A percentile compares a stretch with the other conserved stretches of the same genome.
Conservation (phyloP, 1,140 invertebrate species). For the Bombus vancouverensis region DNA sequence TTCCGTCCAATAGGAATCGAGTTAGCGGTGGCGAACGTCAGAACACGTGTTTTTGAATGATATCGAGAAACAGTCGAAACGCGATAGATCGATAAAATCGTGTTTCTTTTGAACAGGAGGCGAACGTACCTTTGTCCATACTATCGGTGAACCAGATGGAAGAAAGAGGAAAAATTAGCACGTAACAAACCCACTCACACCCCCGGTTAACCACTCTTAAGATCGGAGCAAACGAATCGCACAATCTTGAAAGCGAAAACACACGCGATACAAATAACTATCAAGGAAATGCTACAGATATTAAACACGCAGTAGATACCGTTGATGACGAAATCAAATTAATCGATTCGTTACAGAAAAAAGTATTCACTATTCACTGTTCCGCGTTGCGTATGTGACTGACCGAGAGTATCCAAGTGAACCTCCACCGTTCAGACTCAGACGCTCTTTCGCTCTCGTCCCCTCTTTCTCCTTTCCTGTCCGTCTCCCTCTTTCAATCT, state of each 20-base stretch:
- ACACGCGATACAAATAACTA: neutral
- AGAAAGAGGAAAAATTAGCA: neutral
- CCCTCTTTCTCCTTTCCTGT: neutral
- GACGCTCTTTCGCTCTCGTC: neutral
- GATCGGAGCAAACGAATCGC: neutral
- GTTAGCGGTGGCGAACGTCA: no score
- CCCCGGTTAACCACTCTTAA: neutral
- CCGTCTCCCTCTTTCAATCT: neutral
- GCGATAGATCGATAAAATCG: neutral
- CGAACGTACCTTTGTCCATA: conserved; percentile 8
- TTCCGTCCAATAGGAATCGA: neutral
- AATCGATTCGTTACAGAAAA: conserved; percentile 42
- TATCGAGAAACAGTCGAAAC: neutral
- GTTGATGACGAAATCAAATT: conserved; percentile 57
- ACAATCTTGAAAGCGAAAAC: neutral
- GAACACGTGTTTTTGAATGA: conserved; percentile 18
- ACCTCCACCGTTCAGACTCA: conserved; percentile 35
- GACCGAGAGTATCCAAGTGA: conserved; percentile 55
- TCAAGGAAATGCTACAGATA: neutral
- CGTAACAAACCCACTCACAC: conserved; percentile 17
- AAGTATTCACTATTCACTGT: conserved; percentile 45
- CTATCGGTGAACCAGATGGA: neutral
- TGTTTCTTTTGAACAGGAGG: neutral
- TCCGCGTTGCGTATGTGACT: conserved; percentile 64
- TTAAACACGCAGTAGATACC: neutral